These are phyloP conservation scores for Campodea augens DNA, from an alignment of 1,140 invertebrate species.

Conservation along the genomic window DNA sequence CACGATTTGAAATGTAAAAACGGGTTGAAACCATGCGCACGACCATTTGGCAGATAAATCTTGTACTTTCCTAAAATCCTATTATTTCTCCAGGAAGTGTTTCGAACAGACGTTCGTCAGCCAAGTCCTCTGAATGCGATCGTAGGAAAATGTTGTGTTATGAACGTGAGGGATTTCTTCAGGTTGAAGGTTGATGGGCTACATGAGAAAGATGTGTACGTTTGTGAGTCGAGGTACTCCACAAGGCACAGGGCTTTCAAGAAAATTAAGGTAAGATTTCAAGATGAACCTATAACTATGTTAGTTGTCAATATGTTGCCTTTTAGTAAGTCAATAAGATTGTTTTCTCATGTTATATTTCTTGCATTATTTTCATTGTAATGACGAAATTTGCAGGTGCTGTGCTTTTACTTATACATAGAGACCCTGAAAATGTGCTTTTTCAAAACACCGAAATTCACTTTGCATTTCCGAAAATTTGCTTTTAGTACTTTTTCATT, in stretches of 20 bases:
- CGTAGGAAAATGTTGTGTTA: conserved; percentile 77
- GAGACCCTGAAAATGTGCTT: too few species aligned
- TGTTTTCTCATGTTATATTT: not conserved
- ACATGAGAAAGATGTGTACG: conserved; percentile 85
- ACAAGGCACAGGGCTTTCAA: conserved; percentile 70
- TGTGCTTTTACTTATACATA: too few species aligned
- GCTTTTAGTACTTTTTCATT: too few species aligned
- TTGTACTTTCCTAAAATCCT: too few species aligned
- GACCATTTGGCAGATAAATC: too few species aligned
- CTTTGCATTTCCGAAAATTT: too few species aligned
- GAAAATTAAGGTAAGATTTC: conserved; percentile 60
- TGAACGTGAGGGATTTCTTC: conserved; percentile 91
- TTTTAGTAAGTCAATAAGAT: not conserved
- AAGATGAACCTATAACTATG: not conserved
- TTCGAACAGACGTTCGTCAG: conserved; percentile 76
- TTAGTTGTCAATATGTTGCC: conserved; percentile 1
- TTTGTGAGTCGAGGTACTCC: conserved; percentile 90
- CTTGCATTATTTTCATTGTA: not conserved
- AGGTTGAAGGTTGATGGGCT: conserved; percentile 70
- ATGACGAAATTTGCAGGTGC: not conserved
- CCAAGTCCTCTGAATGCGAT: conserved; percentile 71
- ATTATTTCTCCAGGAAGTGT: conserved; percentile 53
- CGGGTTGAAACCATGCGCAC: too few species aligned
- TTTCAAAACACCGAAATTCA: too few species aligned
- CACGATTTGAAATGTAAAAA: too few species aligned